Evolutionary conservation across 2,888 invertebrate genomes (phyloP).

Genomic region (Drosophila formosana): DNA sequence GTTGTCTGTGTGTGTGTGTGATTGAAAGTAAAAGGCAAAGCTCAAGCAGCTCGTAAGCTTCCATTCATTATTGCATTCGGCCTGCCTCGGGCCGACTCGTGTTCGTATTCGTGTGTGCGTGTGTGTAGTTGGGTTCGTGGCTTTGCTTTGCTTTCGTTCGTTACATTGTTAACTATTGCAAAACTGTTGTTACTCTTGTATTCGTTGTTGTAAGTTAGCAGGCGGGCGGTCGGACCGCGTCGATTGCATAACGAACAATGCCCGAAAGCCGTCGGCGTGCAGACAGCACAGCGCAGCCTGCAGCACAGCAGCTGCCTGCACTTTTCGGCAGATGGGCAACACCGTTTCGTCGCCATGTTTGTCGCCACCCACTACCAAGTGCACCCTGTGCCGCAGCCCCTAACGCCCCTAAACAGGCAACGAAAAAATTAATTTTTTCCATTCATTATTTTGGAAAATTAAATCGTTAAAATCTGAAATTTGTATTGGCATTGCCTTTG

Average conservation of each 20-base stretch:
- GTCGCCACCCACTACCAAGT: conserved; percentile 1
- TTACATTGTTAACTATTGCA: conserved; percentile 80
- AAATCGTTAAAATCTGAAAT: too few relatives aligned
- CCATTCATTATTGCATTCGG: conserved; percentile 73
- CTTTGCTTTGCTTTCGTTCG: conserved; percentile 44
- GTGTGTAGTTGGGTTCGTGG: background rate
- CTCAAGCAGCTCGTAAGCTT: conserved; percentile 71
- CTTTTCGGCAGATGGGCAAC: conserved; percentile 18
- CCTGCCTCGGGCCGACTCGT: conserved; percentile 23
- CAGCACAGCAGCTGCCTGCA: conserved; percentile 23
- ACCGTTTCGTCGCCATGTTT: conserved; percentile 16
- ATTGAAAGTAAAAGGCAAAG: conserved; percentile 83
- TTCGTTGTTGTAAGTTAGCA: conserved; percentile 16
- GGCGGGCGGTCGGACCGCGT: conserved; percentile 14
- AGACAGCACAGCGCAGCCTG: background rate
- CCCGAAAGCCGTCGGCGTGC: conserved; percentile 33
- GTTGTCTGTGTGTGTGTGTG: conserved; percentile 57
- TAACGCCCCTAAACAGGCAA: conserved; percentile 3
- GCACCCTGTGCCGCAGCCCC: background rate
- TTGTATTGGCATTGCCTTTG: too few relatives aligned
- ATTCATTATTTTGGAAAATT: too few relatives aligned
- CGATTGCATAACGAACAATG: conserved; percentile 50
- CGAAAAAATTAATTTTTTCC: background rate
- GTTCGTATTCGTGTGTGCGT: background rate
- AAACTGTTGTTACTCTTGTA: conserved; percentile 55